phyloP scores from a whole-genome alignment of 1,140 invertebrate genomes.

The Philotrypesis tridentata region DNA sequence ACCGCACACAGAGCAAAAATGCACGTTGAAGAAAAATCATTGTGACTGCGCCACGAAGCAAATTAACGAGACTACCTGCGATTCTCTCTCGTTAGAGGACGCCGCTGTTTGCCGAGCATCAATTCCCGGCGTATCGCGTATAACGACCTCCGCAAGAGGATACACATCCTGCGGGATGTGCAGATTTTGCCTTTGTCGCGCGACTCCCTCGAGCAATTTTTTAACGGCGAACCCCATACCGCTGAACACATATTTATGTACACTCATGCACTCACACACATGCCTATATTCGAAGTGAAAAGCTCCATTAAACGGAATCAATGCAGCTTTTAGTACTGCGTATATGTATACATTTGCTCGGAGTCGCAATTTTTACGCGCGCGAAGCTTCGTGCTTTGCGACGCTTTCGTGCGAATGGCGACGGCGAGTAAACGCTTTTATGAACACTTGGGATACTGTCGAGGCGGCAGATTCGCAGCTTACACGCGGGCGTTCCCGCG shows the following conservation, averaged over 20 bases:
- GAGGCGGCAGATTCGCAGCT: neutral
- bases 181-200: neutral
- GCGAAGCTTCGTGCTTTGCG: no score
- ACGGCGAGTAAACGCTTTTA: neutral
- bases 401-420: no score
- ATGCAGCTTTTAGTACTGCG: neutral
- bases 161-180: slow-evolving; percentile 28
- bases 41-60: neutral
- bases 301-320: neutral
- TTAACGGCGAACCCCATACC: neutral
- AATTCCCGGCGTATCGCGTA: slow-evolving; percentile 15
- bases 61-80: neutral
- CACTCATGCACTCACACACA: neutral
- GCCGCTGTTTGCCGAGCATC: slow-evolving; percentile 25
- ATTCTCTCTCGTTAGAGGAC: slow-evolving; percentile 3
- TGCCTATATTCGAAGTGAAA: neutral
- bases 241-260: neutral
- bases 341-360: neutral
- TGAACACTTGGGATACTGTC: neutral
- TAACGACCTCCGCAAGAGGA: slow-evolving; percentile 4
- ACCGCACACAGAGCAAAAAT: no score
- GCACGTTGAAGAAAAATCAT: neutral
- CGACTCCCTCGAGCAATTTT: neutral
- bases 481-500: neutral
- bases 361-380: neutral